These are phyloP conservation scores for Halisarca cf. caerulea DNA, from an alignment of 37 sponge, comb jelly and placozoan genomes.

Conservation along the genomic window DNA sequence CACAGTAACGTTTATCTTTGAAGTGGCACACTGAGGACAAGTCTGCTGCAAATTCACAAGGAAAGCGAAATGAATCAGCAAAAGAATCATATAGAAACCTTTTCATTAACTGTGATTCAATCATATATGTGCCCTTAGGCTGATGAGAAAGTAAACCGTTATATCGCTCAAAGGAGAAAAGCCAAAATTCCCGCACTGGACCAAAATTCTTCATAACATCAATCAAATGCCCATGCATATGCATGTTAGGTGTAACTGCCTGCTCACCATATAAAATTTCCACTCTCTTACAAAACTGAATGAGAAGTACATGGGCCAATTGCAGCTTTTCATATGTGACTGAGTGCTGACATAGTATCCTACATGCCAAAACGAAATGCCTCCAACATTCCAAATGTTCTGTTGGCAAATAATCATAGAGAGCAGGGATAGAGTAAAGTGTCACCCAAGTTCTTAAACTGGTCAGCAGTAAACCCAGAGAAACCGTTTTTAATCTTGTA, in stretches of 20 bases:
- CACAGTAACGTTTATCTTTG: not conserved
- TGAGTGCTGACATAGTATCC: constrained; percentile 15
- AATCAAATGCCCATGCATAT: constrained; percentile 9
- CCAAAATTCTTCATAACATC: not conserved
- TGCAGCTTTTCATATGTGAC: not conserved
- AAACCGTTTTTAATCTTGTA: constrained; percentile 14
- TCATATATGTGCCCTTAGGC: not conserved
- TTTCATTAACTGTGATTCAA: constrained; percentile 29
- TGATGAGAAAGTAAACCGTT: not conserved
- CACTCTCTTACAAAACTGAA: constrained; percentile 1
- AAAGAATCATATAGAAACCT: constrained; percentile 8
- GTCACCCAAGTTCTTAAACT: constrained; percentile 34
- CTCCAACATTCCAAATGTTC: constrained; percentile 50
- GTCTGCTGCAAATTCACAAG: constrained; percentile 4
- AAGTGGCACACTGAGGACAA: not conserved
- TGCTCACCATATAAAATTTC: not conserved
- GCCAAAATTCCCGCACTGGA: not conserved
- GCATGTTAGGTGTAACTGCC: constrained; percentile 21
- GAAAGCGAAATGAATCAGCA: not conserved
- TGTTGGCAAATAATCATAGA: constrained; percentile 29
- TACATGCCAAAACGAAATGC: constrained; percentile 36
- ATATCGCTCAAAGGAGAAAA: constrained; percentile 21
- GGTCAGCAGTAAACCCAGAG: constrained; percentile 47
- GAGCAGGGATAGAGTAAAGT: constrained; percentile 32
- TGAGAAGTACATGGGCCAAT: not conserved